Evolutionary conservation across 37 sponge, comb jelly and placozoan species (phyloP).

Genomic region (Haliclona indistincta): DNA sequence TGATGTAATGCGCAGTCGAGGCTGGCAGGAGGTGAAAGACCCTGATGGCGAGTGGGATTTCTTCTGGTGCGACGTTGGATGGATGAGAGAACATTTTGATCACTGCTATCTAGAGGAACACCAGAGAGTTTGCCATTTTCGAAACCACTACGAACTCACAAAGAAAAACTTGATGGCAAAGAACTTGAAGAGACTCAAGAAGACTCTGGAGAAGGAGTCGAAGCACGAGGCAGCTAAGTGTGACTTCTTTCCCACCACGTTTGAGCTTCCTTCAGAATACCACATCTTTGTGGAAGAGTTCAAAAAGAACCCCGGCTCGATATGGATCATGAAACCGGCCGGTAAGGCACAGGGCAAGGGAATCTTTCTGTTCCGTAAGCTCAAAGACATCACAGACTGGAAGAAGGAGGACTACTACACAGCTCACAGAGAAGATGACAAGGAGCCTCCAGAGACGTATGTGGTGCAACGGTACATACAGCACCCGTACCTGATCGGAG

Average conservation of each 20-base stretch:
- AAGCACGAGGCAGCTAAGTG: conserved; percentile 79
- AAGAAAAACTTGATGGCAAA: conserved; percentile 97
- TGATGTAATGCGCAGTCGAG: conserved; percentile 86
- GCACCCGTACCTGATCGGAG: conserved; percentile 94
- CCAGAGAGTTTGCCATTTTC: conserved; percentile 92
- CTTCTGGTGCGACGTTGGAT: conserved; percentile 96
- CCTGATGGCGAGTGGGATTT: conserved; percentile 97
- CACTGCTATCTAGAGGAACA: conserved; percentile 96
- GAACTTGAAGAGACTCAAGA: conserved; percentile 89
- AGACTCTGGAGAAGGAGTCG: conserved; percentile 81
- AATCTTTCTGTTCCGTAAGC: conserved; percentile 97
- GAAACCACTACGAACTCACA: conserved; percentile 98
- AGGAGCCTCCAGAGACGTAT: conserved; percentile 96
- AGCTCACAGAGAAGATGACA: conserved; percentile 61
- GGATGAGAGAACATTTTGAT: conserved; percentile 98
- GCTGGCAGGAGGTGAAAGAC: conserved; percentile 96
- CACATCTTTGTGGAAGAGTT: conserved; percentile 99
- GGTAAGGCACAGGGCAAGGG: conserved; percentile 99
- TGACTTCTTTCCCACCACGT: conserved; percentile 98
- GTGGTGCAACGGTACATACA: conserved; percentile 97
- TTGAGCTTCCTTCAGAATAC: conserved; percentile 97
- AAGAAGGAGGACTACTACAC: conserved; percentile 90
- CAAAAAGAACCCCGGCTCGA: conserved; percentile 89
- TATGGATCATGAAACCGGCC: conserved; percentile 99
- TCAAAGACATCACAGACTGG: conserved; percentile 99